A percentile compares a stretch with the other conserved stretches of the same genome.
phyloP scores from a whole-genome alignment of 92 coral and sea anemone species.

The Parazoanthus swiftii region DNA sequence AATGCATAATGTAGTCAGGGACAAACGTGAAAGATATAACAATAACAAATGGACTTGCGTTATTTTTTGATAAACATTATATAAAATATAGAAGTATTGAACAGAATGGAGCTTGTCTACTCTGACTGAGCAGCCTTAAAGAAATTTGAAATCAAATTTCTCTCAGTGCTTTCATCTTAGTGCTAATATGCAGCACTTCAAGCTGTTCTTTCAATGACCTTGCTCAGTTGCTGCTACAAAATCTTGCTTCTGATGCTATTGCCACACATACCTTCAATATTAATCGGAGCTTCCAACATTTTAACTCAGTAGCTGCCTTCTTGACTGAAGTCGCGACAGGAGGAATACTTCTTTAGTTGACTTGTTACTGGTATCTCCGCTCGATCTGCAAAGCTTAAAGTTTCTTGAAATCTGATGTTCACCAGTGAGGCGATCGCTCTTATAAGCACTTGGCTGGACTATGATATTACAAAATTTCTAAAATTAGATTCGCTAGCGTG shows the following conservation, averaged over 20 bases:
- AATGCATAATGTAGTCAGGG: too few relatives aligned
- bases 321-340: not conserved
- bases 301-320: not conserved
- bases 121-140: not conserved
- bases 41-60: not conserved
- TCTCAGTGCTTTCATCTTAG: too few relatives aligned
- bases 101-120: not conserved
- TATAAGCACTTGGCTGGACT: not conserved
- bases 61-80: not conserved
- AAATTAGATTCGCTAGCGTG: conserved; percentile 6
- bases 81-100: too few relatives aligned
- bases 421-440: not conserved
- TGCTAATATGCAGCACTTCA: not conserved
- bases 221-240: not conserved
- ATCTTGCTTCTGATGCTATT: not conserved
- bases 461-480: conserved; percentile 9
- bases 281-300: not conserved
- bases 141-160: too few relatives aligned
- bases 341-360: not conserved
- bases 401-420: not conserved
- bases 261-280: not conserved
- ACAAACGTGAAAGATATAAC: too few relatives aligned
- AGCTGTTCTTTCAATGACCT: not conserved
- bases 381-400: not conserved
- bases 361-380: not conserved